Evolutionary conservation across 2,797 vertebrate genomes (phyloP), one percentile per base, ranked within the genome.

Genomic region (Sebastes melanostomus): DNA sequence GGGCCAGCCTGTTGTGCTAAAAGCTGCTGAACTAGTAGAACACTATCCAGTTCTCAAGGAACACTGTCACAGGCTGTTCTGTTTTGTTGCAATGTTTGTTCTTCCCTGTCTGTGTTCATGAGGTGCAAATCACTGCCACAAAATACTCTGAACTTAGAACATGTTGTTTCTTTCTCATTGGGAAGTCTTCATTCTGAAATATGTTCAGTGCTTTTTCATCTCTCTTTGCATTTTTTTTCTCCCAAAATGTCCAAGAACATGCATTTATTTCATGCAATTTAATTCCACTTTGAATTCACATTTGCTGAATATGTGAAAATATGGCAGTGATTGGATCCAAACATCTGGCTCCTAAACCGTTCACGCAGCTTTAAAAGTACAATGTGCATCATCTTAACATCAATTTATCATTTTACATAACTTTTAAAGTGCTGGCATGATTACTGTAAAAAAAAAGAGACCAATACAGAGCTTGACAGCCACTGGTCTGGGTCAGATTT

Each of bases 1-100:
- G 10, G 4, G 25, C n/a, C n/a, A 30, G 72, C 3, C 24, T 36
- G 82, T 90, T 91, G 88, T 89, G n/a, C 63, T 10, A 16, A 84
- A 88, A 86, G 89, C 72, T 88, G 88, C 86, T 87, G 85, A 90
- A 92, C 90, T 83, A 65, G 85, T 82, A 74, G 62, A 89, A 88
- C 83, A 32, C 61, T 50, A 29, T 56, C 58, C 38, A 80, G 32
- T 27, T 25, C 62, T 52, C 50, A 50, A 77, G 75, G 77, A 60
- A 66, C 46, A 68, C 25, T 0, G 76, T 62, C n/a, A 55, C 32
- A 16, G 24, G 32, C 69, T 56, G 59, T n/a, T 54, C 22, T 78
- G 59, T 60, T 54, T 25, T 78, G 55, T 34, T 38, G 55, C 63
- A 36, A 7, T 77, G 36, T 77, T 80, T 80, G 9, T 32, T 68